A percentile compares a stretch with the other conserved stretches of the same genome.
Evolutionary conservation across 1,140 invertebrate species (phyloP).

Genomic region (Drosophila lacteicornis): DNA sequence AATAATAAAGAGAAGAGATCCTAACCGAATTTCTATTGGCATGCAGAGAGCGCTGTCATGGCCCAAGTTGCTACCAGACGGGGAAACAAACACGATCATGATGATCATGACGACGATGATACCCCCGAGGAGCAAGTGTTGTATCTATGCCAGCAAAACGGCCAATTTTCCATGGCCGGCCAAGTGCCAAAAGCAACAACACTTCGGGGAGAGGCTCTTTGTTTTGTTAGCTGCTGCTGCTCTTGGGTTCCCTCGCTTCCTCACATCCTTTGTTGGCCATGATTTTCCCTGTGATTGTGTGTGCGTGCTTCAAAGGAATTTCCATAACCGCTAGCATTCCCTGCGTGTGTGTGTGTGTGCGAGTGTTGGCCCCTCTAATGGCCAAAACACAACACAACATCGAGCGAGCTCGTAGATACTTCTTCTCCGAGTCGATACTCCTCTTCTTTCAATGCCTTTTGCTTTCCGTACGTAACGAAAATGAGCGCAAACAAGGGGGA

Average conservation of each 20-base stretch:
- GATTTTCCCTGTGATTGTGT: slow-evolving; percentile 5
- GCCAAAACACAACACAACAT: slow-evolving; percentile 51
- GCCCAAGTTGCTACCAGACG: slow-evolving; percentile 43
- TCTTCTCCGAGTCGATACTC: slow-evolving; percentile 23
- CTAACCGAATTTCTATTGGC: slow-evolving; percentile 62
- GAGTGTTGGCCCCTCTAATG: slow-evolving; percentile 57
- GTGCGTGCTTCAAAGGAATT: slow-evolving; percentile 73
- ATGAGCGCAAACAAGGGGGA: slow-evolving; percentile 63
- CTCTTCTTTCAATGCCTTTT: slow-evolving; percentile 71
- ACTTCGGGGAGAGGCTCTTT: slow-evolving; percentile 52
- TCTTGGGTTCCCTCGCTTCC: slow-evolving; percentile 29
- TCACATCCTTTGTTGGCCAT: slow-evolving; percentile 30
- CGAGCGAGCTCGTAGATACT: slow-evolving; percentile 29
- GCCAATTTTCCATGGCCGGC: slow-evolving; percentile 65
- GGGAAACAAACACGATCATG: slow-evolving; percentile 24
- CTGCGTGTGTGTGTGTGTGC: slow-evolving; percentile 35
- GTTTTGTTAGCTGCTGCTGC: slow-evolving; percentile 42
- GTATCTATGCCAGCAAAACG: slow-evolving; percentile 60
- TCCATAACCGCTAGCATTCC: slow-evolving; percentile 83
- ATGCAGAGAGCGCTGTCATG: slow-evolving; percentile 59
- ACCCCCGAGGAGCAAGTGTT: slow-evolving; percentile 63
- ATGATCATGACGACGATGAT: slow-evolving; percentile 44
- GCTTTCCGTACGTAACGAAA: slow-evolving; percentile 81
- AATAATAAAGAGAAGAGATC: slow-evolving; percentile 23
- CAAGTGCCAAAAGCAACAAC: slow-evolving; percentile 62